phyloP scores from a whole-genome alignment of 2,888 invertebrate species.

The Linyphia triangularis region DNA sequence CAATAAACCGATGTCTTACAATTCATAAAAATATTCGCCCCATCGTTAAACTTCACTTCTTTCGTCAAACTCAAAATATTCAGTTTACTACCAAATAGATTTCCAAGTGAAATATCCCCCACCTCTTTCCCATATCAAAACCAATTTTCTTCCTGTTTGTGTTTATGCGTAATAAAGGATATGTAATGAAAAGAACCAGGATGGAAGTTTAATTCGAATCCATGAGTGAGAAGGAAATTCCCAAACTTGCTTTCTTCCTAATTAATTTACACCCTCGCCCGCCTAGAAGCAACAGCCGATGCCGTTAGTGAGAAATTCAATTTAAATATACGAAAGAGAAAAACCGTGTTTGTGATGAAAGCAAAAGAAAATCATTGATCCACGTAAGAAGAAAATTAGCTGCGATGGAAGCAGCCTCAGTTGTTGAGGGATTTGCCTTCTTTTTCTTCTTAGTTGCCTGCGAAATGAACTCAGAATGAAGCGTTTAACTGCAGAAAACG shows the following conservation, averaged over 20 bases:
- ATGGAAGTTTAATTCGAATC: slow-evolving; percentile 8
- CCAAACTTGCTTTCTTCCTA: neutral
- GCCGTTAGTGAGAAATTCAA: slow-evolving; percentile 24
- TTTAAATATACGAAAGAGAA: slow-evolving; percentile 22
- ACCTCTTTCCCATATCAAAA: neutral
- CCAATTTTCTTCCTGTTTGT: neutral
- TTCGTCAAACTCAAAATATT: neutral
- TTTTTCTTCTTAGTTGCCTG: neutral
- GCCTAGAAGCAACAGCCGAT: neutral
- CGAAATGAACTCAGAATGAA: neutral
- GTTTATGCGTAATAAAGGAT: neutral
- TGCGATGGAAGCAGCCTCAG: neutral
- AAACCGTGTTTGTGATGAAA: slow-evolving; percentile 15
- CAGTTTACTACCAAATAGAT: neutral
- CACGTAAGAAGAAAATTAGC: slow-evolving; percentile 25
- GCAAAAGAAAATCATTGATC: neutral
- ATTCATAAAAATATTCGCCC: neutral
- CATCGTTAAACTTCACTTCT: neutral
- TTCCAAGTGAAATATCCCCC: neutral
- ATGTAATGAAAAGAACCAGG: neutral
- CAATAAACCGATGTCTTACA: too few relatives aligned
- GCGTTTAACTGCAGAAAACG: neutral
- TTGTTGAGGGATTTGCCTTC: neutral
- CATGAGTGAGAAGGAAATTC: neutral
- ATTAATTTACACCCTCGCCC: slow-evolving; percentile 14